These are phyloP conservation scores for Diphyllodes magnificus DNA, from an alignment of 2,113 vertebrate genomes.

Conservation along the genomic window DNA sequence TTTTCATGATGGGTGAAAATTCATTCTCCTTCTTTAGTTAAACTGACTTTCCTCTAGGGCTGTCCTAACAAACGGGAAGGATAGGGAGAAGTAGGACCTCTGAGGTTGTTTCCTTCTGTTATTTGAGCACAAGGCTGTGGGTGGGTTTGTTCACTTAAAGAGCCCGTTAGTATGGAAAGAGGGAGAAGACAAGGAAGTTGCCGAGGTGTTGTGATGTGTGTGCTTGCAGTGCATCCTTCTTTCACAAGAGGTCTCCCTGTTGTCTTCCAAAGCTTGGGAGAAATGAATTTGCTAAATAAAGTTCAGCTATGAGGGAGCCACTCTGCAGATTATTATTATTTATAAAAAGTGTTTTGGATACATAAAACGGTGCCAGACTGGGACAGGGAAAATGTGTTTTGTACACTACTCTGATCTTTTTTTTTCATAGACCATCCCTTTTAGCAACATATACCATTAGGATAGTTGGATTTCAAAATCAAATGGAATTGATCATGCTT, in stretches of 20 bases:
- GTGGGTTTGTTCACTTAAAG: not conserved
- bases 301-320: not conserved
- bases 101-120: not conserved
- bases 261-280: not conserved
- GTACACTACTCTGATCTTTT: not conserved
- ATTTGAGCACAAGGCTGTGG: not conserved
- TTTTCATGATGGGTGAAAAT: not conserved
- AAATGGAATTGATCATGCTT: not conserved
- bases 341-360: not conserved
- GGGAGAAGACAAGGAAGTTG: not conserved
- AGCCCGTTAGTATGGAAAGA: not conserved
- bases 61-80: rapidly evolving
- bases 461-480: not conserved
- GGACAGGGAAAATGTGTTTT: not conserved
- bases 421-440: not conserved
- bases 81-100: not conserved
- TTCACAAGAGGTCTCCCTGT: not conserved
- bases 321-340: not conserved
- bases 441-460: rapidly evolving
- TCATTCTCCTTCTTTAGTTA: not conserved
- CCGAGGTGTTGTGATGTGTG: not conserved
- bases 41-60: not conserved
- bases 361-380: not conserved
- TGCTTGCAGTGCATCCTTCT: not conserved
- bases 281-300: not conserved